Conservation (phyloP, 2,888 invertebrate genomes). For the Hydropsyche betteni region DNA sequence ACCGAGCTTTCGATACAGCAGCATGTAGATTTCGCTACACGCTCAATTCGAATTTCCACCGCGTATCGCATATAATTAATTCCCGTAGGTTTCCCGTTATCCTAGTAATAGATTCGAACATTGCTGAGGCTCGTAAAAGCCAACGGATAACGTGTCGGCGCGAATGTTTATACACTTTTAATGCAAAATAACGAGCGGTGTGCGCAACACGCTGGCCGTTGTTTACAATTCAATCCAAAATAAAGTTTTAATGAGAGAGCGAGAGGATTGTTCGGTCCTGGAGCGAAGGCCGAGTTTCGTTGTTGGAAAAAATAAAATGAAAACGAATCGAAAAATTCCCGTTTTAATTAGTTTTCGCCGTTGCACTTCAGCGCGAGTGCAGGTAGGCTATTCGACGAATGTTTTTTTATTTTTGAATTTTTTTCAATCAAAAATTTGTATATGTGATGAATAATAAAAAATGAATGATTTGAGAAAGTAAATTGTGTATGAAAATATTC, state of each 20-base stretch:
- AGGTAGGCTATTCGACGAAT: no score
- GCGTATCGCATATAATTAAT: neutral
- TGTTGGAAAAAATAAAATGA: neutral
- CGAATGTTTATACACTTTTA: constrained; percentile 13
- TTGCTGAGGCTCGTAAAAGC: neutral
- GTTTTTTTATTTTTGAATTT: no score
- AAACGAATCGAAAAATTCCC: neutral
- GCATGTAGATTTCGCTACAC: neutral
- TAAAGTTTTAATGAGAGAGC: constrained; percentile 18
- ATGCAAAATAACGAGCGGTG: constrained; percentile 22
- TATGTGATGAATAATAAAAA: no score
- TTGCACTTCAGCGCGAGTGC: neutral
- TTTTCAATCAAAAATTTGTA: no score
- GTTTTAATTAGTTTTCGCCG: constrained; percentile 8
- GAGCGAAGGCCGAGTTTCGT: neutral
- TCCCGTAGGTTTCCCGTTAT: neutral
- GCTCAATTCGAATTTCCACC: no score
- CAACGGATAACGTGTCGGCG: neutral
- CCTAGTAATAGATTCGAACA: neutral
- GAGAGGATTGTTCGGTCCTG: neutral
- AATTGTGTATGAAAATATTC: no score
- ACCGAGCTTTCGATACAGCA: no score
- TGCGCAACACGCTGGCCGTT: neutral
- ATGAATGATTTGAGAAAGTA: no score
- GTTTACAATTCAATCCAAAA: constrained; percentile 22